A percentile compares a stretch with the other conserved stretches of the same genome.
phyloP scores from a whole-genome alignment of 2,797 vertebrate species.

The Sebastes diploproa region DNA sequence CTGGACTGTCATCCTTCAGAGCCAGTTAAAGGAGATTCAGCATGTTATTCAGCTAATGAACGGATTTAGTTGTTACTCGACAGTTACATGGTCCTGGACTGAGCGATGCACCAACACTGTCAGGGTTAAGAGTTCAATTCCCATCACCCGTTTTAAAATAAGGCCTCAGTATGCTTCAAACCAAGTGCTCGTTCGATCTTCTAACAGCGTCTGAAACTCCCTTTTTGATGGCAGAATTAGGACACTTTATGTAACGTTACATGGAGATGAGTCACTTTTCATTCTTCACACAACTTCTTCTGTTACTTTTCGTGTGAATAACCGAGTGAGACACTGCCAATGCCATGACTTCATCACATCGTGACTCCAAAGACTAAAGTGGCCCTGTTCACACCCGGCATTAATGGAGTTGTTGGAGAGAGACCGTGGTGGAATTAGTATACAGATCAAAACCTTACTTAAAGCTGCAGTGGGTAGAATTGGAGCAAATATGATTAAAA shows the following conservation, averaged over 20 bases:
- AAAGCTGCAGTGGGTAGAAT: not conserved
- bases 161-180: conserved; percentile 11
- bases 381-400: too few relatives aligned
- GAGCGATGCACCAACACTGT: not conserved
- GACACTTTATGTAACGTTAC: not conserved
- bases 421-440: too few relatives aligned
- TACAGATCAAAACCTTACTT: too few relatives aligned
- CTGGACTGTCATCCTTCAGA: not conserved
- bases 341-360: not conserved
- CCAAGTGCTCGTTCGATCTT: not conserved
- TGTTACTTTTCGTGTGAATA: not conserved
- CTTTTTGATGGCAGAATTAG: not conserved
- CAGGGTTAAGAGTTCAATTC: not conserved
- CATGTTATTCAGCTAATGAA: not conserved
- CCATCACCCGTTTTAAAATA: not conserved
- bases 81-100: not conserved
- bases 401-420: too few relatives aligned
- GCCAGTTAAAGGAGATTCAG: not conserved
- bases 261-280: not conserved
- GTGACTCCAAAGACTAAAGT: not conserved
- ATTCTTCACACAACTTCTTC: not conserved
- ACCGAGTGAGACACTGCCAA: not conserved
- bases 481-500: not conserved
- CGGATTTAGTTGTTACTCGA: not conserved
- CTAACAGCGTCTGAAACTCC: not conserved